A percentile compares a stretch with the other conserved stretches of the same genome.
phyloP scores from a whole-genome alignment of 1,140 invertebrate genomes.

The Brachionus koreanus region DNA sequence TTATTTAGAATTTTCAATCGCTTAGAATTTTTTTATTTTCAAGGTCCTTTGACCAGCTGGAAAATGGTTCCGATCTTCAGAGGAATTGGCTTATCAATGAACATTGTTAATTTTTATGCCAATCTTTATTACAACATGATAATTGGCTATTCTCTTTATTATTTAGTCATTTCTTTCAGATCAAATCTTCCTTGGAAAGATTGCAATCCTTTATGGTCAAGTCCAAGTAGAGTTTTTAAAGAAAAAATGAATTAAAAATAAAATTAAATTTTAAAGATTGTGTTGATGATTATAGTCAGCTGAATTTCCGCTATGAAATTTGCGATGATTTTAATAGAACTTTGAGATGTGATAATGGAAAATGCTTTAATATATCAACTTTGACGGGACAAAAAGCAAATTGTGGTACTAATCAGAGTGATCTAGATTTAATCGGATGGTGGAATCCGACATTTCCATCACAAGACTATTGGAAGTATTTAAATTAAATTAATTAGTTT shows the following conservation, averaged over 20 bases:
- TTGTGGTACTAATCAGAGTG: neutral
- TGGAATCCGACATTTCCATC: conserved; percentile 40
- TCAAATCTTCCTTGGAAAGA: conserved; percentile 72
- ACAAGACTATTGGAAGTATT: conserved; percentile 44
- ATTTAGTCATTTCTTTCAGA: conserved; percentile 71
- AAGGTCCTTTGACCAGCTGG: conserved; percentile 58
- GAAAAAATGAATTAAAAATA: neutral
- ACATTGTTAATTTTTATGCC: conserved; percentile 24
- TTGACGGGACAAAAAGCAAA: neutral
- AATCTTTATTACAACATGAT: conserved; percentile 70
- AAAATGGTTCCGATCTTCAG: conserved; percentile 57
- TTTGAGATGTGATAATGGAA: conserved; percentile 38
- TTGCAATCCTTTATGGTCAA: conserved; percentile 59
- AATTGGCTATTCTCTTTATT: conserved; percentile 77
- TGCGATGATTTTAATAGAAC: neutral
- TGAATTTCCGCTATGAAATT: conserved; percentile 2
- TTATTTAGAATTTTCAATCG: neutral
- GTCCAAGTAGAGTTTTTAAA: conserved; percentile 58
- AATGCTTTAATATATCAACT: conserved; percentile 21
- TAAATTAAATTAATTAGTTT: conserved; percentile 68
- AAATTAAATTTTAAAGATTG: conserved; percentile 34
- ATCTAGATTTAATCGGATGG: conserved; percentile 10
- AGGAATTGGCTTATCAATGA: conserved; percentile 37
- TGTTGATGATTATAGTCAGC: conserved; percentile 17
- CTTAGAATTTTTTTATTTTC: neutral